Base-by-base conservation (phyloP, 2,888 invertebrate genomes). In the Drosophila putrida region DNA sequence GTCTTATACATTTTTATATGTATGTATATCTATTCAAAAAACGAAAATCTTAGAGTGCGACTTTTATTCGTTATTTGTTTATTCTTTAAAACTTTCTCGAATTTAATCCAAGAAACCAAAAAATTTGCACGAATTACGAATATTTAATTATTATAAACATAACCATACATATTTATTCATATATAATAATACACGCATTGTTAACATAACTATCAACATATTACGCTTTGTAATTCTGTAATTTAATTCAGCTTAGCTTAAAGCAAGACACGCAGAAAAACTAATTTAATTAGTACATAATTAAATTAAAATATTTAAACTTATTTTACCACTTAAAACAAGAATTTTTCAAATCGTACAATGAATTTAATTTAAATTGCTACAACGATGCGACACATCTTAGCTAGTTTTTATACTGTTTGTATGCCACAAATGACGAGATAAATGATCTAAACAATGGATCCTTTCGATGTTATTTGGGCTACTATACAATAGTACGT, bases 371-470 rank as follows among this genome's bases (percentile, higher is more conserved):
- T 44, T 41, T 36, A 27, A 46, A 36, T 50, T 64, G 20, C 41
- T 38, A 55, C 55, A 57, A 49, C 46, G 54, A 65, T 25, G 10
- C 36, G 35, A 51, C n/a, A 31, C 46, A 66, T 53, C 44, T 60
- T 77, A 79, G 75, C 61, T 76, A 83, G 78, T 69, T 75, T 78
- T 83, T 83, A 53, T 74, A 80, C 69, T 65, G 53, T 82, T 78
- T 71, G 71, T 80, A 74, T 63, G 70, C 68, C 63, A 67, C 41
- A 28, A 36, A 61, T 46, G 5, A 53, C 51, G 38, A 54, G 38
- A 58, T 25, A 39, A 27, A 47, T 54, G 6, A 25, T 62, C 27
- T 27, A 49, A 43, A 25, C 27, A 39, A 31, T 38, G n/a, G 27
- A 64, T 51, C 35, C 54, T 75, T 67, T 50, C 15, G 39, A 41